A percentile compares a stretch with the other conserved stretches of the same genome.
These are phyloP conservation scores for Chrosomus eos DNA, from an alignment of 2,797 vertebrate genomes.

Conservation along the genomic window DNA sequence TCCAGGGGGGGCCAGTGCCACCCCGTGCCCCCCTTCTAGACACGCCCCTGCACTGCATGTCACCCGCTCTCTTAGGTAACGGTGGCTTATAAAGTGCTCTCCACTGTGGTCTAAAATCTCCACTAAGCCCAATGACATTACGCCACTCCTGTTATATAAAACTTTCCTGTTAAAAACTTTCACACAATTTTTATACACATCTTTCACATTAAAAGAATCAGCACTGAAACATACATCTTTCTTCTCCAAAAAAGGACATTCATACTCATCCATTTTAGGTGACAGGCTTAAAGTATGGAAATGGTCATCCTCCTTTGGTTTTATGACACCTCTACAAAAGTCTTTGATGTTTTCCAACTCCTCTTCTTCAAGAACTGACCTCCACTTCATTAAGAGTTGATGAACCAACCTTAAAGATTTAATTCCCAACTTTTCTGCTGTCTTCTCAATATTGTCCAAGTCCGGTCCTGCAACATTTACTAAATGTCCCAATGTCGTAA, in stretches of 20 bases:
- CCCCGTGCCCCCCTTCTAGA: no score
- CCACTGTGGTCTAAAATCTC: background rate
- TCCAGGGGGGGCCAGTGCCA: no score
- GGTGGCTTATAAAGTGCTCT: no score
- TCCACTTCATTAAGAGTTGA: no score
- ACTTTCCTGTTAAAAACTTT: background rate
- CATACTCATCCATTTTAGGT: background rate
- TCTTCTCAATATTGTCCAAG: background rate
- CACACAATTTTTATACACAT: no score
- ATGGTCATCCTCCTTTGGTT: background rate
- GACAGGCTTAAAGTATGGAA: background rate
- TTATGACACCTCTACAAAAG: no score
- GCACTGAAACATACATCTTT: background rate
- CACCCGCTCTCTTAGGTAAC: no score
- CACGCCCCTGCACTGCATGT: no score
- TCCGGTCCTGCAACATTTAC: background rate
- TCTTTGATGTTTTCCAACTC: no score
- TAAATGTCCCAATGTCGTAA: background rate
- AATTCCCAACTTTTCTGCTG: no score
- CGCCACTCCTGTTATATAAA: background rate
- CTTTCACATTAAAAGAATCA: background rate
- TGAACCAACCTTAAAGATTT: no score
- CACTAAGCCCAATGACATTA: background rate
- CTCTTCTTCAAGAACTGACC: no score
- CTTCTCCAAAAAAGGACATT: background rate